Evolutionary conservation across 2,113 vertebrate species (phyloP).

Genomic region (Zapornia atra): DNA sequence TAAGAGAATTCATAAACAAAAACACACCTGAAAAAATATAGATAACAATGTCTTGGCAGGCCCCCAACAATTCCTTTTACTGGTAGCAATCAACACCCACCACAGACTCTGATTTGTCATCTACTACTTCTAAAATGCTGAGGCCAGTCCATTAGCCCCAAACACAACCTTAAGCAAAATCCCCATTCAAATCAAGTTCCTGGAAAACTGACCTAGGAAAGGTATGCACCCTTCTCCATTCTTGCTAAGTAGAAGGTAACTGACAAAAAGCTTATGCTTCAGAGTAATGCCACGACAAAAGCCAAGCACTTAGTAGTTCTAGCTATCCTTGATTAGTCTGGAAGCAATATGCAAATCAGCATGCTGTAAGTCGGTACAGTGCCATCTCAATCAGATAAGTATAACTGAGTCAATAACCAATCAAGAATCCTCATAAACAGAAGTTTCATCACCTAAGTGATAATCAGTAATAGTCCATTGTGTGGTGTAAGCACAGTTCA

Average conservation of each 20-base stretch:
- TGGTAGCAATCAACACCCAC: neutral
- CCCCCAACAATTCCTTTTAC: neutral
- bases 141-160: neutral
- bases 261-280: neutral
- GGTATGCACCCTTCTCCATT: neutral
- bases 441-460: neutral
- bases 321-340: constrained; percentile 5
- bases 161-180: neutral
- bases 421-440: constrained; percentile 1
- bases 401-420: constrained; percentile 31
- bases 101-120: neutral
- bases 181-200: neutral
- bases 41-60: neutral
- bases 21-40: constrained; percentile 11
- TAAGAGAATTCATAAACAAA: constrained; percentile 29
- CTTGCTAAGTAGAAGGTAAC: neutral
- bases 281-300: neutral
- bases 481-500: neutral
- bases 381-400: constrained; percentile 20
- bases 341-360: constrained; percentile 22
- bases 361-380: neutral
- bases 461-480: neutral
- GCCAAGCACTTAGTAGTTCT: neutral
- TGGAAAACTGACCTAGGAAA: neutral
- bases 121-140: neutral